These are phyloP conservation scores for Orthonevra nobilis DNA, from an alignment of 2,888 invertebrate genomes.

Conservation along the genomic window DNA sequence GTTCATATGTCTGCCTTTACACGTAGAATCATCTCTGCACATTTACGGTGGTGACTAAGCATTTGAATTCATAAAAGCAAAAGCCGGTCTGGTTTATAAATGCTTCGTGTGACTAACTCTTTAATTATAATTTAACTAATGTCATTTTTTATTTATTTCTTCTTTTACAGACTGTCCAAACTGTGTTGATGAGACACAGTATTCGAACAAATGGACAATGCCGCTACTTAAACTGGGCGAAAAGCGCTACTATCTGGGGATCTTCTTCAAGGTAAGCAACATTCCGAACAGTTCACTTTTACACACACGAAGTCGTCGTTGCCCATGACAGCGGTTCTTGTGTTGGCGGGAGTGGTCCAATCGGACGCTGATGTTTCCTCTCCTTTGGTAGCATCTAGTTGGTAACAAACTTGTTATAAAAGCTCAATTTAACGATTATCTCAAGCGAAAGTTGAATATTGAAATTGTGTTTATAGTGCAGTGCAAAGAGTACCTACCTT, in stretches of 20 bases:
- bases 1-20: no score
- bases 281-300: slow-evolving; percentile 72
- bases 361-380: not conserved
- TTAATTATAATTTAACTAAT: not conserved
- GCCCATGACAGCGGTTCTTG: slow-evolving; percentile 32
- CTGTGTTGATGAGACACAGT: slow-evolving; percentile 88
- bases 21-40: no score
- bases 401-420: slow-evolving; percentile 28
- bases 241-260: slow-evolving; percentile 94
- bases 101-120: not conserved
- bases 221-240: slow-evolving; percentile 92
- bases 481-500: no score
- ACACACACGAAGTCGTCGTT: not conserved
- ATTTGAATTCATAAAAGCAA: not conserved
- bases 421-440: not conserved
- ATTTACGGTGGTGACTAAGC: slow-evolving; percentile 3
- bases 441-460: not conserved
- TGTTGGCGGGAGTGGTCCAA: slow-evolving; percentile 34
- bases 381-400: slow-evolving; percentile 19
- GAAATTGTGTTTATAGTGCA: slow-evolving; percentile 5
- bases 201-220: slow-evolving; percentile 93
- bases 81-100: no score
- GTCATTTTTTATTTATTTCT: slow-evolving; percentile 19
- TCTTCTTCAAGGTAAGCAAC: slow-evolving; percentile 92
- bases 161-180: slow-evolving; percentile 87